Evolutionary conservation across 2,797 vertebrate species (phyloP).

Genomic region (Eospalax fontanierii): DNA sequence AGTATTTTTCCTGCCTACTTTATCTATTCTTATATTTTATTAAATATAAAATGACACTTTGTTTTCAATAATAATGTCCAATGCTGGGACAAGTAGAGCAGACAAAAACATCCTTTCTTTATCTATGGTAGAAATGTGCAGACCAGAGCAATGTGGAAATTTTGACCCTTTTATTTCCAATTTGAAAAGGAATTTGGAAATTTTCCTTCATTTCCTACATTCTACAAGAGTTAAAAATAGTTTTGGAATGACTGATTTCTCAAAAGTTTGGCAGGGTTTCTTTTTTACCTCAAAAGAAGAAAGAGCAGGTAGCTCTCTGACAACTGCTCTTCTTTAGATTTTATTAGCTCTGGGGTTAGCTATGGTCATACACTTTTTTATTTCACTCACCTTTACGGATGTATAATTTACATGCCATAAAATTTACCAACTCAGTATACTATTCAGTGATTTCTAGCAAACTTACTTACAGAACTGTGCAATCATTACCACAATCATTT

Average conservation of each 20-base stretch:
- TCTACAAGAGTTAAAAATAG: slow-evolving; percentile 56
- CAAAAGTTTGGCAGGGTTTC: slow-evolving; percentile 26
- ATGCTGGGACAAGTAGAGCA: no score
- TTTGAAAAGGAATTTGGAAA: slow-evolving; percentile 30
- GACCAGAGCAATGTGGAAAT: no score
- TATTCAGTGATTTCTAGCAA: slow-evolving; percentile 22
- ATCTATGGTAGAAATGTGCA: no score
- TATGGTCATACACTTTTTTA: not conserved
- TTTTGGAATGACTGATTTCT: slow-evolving; percentile 17
- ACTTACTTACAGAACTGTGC: not conserved
- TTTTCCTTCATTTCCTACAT: not conserved
- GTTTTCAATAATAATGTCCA: no score
- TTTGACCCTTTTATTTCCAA: not conserved
- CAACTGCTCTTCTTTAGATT: not conserved
- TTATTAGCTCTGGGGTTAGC: not conserved
- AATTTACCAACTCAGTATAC: not conserved
- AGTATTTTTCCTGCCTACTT: not conserved
- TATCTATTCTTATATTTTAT: no score
- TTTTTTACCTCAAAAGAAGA: not conserved
- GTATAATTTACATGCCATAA: slow-evolving; percentile 22
- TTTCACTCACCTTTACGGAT: slow-evolving; percentile 7
- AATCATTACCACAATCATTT: not conserved
- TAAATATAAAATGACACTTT: no score
- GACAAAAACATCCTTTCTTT: no score
- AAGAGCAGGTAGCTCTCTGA: not conserved